phyloP scores from a whole-genome alignment of 1,140 invertebrate genomes.

The Drosophila pseudoananassae region DNA sequence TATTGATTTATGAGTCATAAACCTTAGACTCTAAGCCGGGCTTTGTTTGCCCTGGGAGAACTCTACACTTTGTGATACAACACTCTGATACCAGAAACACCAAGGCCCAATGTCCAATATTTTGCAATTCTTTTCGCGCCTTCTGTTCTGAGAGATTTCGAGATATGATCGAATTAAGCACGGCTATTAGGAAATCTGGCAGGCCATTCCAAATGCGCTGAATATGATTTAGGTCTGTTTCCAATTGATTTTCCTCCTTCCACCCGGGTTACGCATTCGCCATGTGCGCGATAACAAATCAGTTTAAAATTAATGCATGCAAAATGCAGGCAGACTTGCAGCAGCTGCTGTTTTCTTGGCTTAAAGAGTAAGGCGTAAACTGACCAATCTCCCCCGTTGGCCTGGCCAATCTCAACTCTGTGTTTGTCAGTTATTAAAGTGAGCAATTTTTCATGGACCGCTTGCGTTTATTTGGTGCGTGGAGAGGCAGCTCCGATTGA shows the following conservation, averaged over 20 bases:
- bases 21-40: slow-evolving; percentile 40
- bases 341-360: slow-evolving; percentile 33
- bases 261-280: slow-evolving; percentile 66
- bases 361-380: slow-evolving; percentile 1
- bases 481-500: slow-evolving; percentile 35
- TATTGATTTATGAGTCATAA: slow-evolving; percentile 52
- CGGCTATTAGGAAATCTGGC: slow-evolving; percentile 71
- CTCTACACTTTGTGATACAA: slow-evolving; percentile 2
- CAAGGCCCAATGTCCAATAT: slow-evolving; percentile 20
- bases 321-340: slow-evolving; percentile 57
- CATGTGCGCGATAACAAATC: slow-evolving; percentile 69
- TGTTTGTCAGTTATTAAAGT: slow-evolving; percentile 73
- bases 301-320: slow-evolving; percentile 67
- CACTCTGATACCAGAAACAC: slow-evolving; percentile 17
- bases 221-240: slow-evolving; percentile 58
- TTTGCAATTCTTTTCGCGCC: slow-evolving; percentile 44
- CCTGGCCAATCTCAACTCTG: slow-evolving; percentile 32
- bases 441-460: slow-evolving; percentile 63
- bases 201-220: slow-evolving; percentile 61
- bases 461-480: slow-evolving; percentile 37
- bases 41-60: slow-evolving; percentile 43
- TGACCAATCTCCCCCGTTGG: slow-evolving; percentile 37
- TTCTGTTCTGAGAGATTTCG: slow-evolving; percentile 30
- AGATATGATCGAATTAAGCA: slow-evolving; percentile 58
- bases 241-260: slow-evolving; percentile 63